phyloP scores from a whole-genome alignment of 2,113 vertebrate genomes.

The Bubo bubo region DNA sequence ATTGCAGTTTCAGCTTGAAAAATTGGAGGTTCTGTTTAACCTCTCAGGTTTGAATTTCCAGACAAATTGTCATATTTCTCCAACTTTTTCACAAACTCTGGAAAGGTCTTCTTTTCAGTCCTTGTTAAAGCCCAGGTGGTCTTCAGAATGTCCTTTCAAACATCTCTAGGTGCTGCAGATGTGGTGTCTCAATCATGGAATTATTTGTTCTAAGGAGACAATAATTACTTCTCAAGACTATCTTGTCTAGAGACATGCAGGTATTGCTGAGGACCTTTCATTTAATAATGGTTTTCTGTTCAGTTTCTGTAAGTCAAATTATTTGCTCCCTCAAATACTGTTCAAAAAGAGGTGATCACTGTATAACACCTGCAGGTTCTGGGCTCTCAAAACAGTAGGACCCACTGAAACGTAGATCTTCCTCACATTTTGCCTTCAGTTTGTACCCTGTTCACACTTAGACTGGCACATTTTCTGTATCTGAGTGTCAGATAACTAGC shows the following conservation, averaged over 20 bases:
- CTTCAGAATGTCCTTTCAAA: not conserved
- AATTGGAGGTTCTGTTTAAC: not conserved
- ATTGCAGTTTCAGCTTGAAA: not conserved
- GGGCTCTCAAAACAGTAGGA: not conserved
- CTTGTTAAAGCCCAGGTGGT: not conserved
- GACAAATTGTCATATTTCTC: not conserved
- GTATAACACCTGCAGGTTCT: not conserved
- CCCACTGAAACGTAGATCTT: not conserved
- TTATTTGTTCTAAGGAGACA: not conserved
- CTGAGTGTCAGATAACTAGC: not conserved
- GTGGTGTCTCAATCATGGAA: not conserved
- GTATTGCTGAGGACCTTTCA: not conserved
- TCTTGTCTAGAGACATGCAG: not conserved
- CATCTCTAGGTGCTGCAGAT: not conserved
- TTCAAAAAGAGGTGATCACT: not conserved
- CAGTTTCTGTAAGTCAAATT: not conserved
- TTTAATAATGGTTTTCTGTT: not conserved
- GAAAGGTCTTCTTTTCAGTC: not conserved
- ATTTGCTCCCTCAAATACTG: not conserved
- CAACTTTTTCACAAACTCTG: not conserved
- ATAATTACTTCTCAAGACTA: not conserved
- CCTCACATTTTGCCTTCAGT: not conserved
- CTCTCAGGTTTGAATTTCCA: not conserved
- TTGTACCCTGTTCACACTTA: not conserved
- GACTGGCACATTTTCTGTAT: not conserved